These are phyloP conservation scores for Leucophora obtusa DNA, from an alignment of 2,888 invertebrate species.

Conservation along the genomic window DNA sequence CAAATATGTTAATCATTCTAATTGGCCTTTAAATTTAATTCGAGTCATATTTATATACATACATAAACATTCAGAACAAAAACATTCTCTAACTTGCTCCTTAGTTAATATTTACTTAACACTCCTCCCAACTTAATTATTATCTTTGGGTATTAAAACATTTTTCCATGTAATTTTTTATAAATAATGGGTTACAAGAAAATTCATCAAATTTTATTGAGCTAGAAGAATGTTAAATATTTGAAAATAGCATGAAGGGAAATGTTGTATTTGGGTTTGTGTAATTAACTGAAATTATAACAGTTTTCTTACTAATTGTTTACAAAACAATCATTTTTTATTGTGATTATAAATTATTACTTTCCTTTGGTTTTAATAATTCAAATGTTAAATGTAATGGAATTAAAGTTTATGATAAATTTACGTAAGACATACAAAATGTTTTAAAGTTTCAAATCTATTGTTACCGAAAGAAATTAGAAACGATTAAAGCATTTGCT, in stretches of 20 bases:
- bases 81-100: no score
- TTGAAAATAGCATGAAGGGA: neutral
- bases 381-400: neutral
- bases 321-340: neutral
- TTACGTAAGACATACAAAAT: no score
- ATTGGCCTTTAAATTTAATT: slow-evolving; percentile 39
- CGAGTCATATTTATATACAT: slow-evolving; percentile 7
- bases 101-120: neutral
- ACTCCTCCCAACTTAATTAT: slow-evolving; percentile 1
- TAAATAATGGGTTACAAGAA: slow-evolving; percentile 29
- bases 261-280: neutral
- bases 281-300: neutral
- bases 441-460: no score
- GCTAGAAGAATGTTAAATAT: slow-evolving; percentile 2
- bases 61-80: neutral
- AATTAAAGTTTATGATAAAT: no score
- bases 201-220: slow-evolving; percentile 41
- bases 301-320: slow-evolving; percentile 6
- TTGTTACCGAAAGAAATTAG: no score
- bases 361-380: neutral
- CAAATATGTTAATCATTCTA: slow-evolving; percentile 48
- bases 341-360: no score
- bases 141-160: neutral
- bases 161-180: neutral
- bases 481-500: no score